Evolutionary conservation across 2,797 vertebrate species (phyloP).

Genomic region (Syngnathus rostellatus): DNA sequence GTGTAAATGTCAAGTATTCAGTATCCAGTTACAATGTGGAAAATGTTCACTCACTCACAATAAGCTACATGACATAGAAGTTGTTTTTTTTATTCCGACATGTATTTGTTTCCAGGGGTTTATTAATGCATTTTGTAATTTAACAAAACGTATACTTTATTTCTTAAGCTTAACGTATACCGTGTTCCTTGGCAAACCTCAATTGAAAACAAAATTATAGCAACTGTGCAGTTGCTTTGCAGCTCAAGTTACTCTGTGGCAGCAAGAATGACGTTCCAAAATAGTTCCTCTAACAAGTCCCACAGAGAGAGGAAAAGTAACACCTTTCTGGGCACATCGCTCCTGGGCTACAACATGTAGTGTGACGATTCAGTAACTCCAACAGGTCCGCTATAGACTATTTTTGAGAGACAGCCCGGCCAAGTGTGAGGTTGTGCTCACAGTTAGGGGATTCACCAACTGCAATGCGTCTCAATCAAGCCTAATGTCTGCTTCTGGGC

Average conservation of each 20-base stretch:
- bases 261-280: slow-evolving; percentile 45
- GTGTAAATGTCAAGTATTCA: not conserved
- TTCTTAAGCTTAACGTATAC: not conserved
- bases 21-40: not conserved
- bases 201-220: not conserved
- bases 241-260: slow-evolving; percentile 28
- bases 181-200: not conserved
- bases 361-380: slow-evolving; percentile 68
- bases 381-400: slow-evolving; percentile 65
- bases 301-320: slow-evolving; percentile 53
- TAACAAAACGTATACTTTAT: not conserved
- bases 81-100: not conserved
- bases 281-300: slow-evolving; percentile 68
- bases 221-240: slow-evolving; percentile 12
- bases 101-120: not conserved
- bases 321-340: slow-evolving; percentile 57
- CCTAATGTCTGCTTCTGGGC: slow-evolving; percentile 43
- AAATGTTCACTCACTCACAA: not conserved
- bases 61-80: not conserved
- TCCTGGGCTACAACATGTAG: slow-evolving; percentile 61
- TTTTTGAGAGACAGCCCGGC: slow-evolving; percentile 67
- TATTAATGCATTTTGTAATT: not conserved
- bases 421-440: slow-evolving; percentile 66
- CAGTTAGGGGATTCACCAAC: slow-evolving; percentile 50
- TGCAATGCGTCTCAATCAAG: slow-evolving; percentile 68